Conservation (phyloP, 2,113 vertebrate genomes). For the Eulemur macaco region DNA sequence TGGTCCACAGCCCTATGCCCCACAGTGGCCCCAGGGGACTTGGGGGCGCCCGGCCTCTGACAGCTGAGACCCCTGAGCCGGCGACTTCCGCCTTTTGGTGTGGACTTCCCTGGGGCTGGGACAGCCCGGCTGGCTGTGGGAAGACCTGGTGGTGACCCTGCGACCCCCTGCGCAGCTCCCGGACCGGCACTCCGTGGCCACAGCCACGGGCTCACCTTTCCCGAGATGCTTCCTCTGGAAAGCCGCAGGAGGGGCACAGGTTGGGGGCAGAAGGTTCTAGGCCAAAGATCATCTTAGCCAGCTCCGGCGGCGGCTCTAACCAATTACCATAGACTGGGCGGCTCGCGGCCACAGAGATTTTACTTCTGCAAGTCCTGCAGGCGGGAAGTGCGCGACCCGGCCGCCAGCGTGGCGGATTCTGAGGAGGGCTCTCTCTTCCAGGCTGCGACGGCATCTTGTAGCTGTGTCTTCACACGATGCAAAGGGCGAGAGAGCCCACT, state of each 20-base stretch:
- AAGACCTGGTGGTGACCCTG: fast-evolving
- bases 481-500: background rate
- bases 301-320: background rate
- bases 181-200: fast-evolving
- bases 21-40: fast-evolving
- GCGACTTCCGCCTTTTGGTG: too few species aligned
- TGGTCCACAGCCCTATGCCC: fast-evolving
- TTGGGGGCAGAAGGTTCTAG: background rate
- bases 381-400: too few species aligned
- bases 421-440: background rate
- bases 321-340: background rate
- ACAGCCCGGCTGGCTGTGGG: fast-evolving
- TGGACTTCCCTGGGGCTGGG: fast-evolving
- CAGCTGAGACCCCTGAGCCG: background rate
- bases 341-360: background rate
- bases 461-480: background rate
- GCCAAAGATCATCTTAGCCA: background rate
- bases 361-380: background rate
- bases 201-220: fast-evolving
- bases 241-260: background rate
- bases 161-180: fast-evolving
- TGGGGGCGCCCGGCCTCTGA: background rate
- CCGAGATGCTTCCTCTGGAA: fast-evolving
- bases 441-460: background rate
- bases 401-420: fast-evolving